These are phyloP conservation scores for Cephus spinipes DNA, from an alignment of 2,888 invertebrate species.

Conservation along the genomic window DNA sequence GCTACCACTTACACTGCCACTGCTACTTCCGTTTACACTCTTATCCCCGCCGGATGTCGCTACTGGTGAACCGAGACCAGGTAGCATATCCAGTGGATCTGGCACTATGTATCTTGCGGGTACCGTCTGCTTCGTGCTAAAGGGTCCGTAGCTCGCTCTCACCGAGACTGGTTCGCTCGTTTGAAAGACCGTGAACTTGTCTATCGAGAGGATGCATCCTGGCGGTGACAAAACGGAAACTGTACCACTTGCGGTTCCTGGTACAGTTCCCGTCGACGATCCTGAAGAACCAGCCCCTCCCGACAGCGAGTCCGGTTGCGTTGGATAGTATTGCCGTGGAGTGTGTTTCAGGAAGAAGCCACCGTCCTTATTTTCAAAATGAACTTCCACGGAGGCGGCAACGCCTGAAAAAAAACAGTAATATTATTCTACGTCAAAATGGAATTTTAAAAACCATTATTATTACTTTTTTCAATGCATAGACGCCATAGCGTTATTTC, in stretches of 20 bases:
- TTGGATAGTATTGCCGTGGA: conserved; percentile 75
- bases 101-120: conserved; percentile 90
- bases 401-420: conserved; percentile 72
- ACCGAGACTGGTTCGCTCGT: conserved; percentile 92
- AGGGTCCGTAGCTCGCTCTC: conserved; percentile 92
- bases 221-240: conserved; percentile 64
- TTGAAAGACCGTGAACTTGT: conserved; percentile 92
- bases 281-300: conserved; percentile 19
- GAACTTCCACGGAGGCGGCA: conserved; percentile 83
- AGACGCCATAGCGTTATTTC: background rate
- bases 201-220: conserved; percentile 82
- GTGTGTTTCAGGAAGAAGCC: conserved; percentile 91
- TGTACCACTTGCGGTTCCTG: conserved; percentile 29
- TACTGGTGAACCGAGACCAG: conserved; percentile 56
- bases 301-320: conserved; percentile 48
- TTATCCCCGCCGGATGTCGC: conserved; percentile 12
- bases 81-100: conserved; percentile 78
- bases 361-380: conserved; percentile 92
- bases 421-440: background rate
- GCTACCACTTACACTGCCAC: background rate
- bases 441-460: background rate
- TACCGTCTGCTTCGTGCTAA: conserved; percentile 94
- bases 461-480: background rate
- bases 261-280: conserved; percentile 4
- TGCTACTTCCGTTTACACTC: conserved; percentile 9